Evolutionary conservation across 2,888 invertebrate species (phyloP).

Genomic region (Malthinus seriepunctatus): DNA sequence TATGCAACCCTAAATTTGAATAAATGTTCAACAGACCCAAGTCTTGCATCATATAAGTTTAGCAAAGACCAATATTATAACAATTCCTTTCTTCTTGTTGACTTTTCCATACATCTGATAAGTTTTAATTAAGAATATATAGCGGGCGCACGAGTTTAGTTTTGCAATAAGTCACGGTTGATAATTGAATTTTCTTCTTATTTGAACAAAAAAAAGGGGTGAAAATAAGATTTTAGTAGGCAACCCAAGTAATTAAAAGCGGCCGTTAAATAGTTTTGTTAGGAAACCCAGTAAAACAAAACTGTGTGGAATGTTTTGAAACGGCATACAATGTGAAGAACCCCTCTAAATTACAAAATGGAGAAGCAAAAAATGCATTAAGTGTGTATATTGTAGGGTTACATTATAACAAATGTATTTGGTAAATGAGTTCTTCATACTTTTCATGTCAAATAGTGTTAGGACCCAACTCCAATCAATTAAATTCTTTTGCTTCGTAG

Average conservation of each 20-base stretch:
- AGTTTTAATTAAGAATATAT: background rate
- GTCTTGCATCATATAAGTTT: constrained; percentile 5
- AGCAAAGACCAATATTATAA: constrained; percentile 5
- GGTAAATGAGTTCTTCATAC: background rate
- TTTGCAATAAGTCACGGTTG: background rate
- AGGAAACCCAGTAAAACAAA: constrained; percentile 21
- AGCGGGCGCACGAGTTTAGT: background rate
- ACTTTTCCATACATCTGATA: background rate
- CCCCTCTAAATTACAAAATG: constrained; percentile 17
- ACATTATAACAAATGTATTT: constrained; percentile 1
- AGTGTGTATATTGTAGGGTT: background rate
- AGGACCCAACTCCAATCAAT: too few relatives aligned
- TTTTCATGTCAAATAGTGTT: too few relatives aligned
- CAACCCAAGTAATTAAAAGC: constrained; percentile 22
- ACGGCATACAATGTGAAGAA: constrained; percentile 15
- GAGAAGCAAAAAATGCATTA: background rate
- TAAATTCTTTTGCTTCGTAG: too few relatives aligned
- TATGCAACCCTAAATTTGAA: constrained; percentile 23
- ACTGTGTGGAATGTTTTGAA: constrained; percentile 20
- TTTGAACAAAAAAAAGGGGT: constrained; percentile 9
- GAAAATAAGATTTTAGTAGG: constrained; percentile 20
- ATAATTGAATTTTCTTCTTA: constrained; percentile 3
- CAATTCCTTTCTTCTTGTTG: constrained; percentile 1
- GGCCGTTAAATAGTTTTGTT: constrained; percentile 20
- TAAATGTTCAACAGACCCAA: constrained; percentile 15